Conservation (phyloP, 2,113 vertebrate species). For the Heterocephalus glaber region DNA sequence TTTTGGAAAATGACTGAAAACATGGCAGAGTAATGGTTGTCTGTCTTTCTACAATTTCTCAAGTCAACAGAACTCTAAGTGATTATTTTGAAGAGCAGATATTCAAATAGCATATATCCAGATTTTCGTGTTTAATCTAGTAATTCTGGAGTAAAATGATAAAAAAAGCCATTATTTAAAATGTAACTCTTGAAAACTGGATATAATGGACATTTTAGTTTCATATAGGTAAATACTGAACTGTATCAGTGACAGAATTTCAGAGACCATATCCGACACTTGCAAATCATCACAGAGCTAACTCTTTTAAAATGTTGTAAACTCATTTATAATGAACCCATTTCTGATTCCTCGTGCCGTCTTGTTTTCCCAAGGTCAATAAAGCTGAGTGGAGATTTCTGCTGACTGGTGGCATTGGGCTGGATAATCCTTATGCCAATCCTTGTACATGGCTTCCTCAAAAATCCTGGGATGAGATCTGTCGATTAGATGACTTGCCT, state of each 20-base stretch:
- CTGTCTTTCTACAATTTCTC: neutral
- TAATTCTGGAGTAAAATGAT: conserved; percentile 30
- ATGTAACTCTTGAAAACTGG: neutral
- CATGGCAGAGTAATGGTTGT: neutral
- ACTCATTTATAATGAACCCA: neutral
- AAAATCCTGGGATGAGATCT: conserved; percentile 93
- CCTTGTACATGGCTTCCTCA: conserved; percentile 92
- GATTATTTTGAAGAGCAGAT: neutral
- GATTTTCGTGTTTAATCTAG: neutral
- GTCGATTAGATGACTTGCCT: conserved; percentile 87
- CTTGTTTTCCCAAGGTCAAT: conserved; percentile 85
- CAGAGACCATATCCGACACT: neutral
- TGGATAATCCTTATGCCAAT: conserved; percentile 90
- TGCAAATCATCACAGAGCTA: neutral
- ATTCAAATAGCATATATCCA: conserved; percentile 6
- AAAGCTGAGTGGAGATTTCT: conserved; percentile 92
- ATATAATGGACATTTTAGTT: neutral
- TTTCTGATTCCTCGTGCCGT: neutral
- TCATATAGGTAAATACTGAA: neutral
- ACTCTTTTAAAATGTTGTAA: neutral
- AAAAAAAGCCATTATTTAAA: conserved; percentile 7
- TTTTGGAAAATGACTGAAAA: conserved; percentile 48
- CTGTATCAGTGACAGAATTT: neutral
- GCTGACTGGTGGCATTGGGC: conserved; percentile 91
- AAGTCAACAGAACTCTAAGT: neutral